Conservation (phyloP, 2,113 vertebrate genomes). For the Tragulus kanchil region DNA sequence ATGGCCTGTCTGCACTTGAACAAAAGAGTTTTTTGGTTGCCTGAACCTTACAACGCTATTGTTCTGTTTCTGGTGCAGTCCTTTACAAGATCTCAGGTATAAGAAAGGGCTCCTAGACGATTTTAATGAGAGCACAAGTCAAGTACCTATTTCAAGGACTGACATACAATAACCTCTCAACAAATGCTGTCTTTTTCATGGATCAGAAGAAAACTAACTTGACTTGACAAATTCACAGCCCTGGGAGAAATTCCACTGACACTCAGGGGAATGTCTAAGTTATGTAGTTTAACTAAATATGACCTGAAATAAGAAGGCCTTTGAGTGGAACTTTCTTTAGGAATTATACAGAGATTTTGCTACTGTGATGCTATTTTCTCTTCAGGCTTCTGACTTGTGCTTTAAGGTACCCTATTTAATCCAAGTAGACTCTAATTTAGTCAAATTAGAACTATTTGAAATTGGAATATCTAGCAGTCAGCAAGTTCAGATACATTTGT, state of each 20-base stretch:
- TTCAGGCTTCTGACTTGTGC: constrained; percentile 35
- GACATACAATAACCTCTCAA: not conserved
- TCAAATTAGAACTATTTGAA: constrained; percentile 50
- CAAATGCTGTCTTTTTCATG: not conserved
- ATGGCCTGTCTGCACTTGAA: not conserved
- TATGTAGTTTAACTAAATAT: constrained; percentile 46
- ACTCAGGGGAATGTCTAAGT: constrained; percentile 17
- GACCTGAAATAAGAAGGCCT: constrained; percentile 52
- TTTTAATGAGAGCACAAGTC: not conserved
- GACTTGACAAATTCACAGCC: constrained; percentile 56
- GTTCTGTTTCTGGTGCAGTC: not conserved
- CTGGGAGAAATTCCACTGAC: constrained; percentile 47
- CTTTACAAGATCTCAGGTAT: not conserved
- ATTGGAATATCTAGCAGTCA: not conserved
- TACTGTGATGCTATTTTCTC: not conserved
- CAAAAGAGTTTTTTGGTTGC: constrained; percentile 4
- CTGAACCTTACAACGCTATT: not conserved
- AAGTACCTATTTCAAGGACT: not conserved
- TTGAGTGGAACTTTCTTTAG: constrained; percentile 21
- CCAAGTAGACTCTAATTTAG: not conserved
- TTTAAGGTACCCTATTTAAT: constrained; percentile 43
- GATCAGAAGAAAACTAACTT: not conserved
- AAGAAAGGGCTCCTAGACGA: not conserved
- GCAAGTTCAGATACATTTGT: not conserved
- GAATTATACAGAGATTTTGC: constrained; percentile 25